Evolutionary conservation across 2,797 vertebrate genomes (phyloP).

Genomic region (Hemitrygon akajei): DNA sequence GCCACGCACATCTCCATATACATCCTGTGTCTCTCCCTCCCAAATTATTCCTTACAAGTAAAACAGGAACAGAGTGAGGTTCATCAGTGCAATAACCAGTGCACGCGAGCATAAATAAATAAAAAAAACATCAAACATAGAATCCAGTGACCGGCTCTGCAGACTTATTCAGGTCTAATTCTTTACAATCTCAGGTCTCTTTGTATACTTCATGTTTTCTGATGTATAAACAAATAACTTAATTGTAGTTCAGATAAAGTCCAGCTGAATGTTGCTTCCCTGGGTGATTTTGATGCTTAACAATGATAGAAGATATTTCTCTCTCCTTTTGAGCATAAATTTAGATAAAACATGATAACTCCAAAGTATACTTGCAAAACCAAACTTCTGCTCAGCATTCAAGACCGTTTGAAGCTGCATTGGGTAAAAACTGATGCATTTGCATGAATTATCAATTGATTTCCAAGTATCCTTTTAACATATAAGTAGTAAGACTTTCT

Average conservation of each 20-base stretch:
- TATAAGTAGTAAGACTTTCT: not conserved
- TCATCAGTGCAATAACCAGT: not conserved
- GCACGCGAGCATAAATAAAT: constrained; percentile 20
- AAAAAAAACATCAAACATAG: constrained; percentile 2
- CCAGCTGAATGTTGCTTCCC: not conserved
- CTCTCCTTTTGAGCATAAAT: constrained; percentile 11
- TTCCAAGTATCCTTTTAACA: not conserved
- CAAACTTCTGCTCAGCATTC: not conserved
- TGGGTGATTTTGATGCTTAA: constrained; percentile 22
- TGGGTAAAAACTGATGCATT: not conserved
- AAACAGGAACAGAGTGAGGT: constrained; percentile 18
- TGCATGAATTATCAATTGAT: not conserved
- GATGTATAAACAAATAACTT: constrained; percentile 10
- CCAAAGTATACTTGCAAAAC: not conserved
- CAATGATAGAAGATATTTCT: not conserved
- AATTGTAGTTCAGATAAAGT: constrained; percentile 6
- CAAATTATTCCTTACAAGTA: constrained; percentile 7
- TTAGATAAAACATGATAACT: constrained; percentile 16
- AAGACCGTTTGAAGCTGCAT: not conserved
- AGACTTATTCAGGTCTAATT: constrained; percentile 18
- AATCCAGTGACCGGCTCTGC: not conserved
- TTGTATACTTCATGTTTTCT: constrained; percentile 16
- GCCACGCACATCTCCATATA: constrained; percentile 11
- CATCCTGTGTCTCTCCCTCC: constrained; percentile 17
- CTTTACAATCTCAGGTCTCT: not conserved